Base-by-base conservation (phyloP, 2,888 invertebrate genomes). In the Hydroisotoma schaefferi region DNA sequence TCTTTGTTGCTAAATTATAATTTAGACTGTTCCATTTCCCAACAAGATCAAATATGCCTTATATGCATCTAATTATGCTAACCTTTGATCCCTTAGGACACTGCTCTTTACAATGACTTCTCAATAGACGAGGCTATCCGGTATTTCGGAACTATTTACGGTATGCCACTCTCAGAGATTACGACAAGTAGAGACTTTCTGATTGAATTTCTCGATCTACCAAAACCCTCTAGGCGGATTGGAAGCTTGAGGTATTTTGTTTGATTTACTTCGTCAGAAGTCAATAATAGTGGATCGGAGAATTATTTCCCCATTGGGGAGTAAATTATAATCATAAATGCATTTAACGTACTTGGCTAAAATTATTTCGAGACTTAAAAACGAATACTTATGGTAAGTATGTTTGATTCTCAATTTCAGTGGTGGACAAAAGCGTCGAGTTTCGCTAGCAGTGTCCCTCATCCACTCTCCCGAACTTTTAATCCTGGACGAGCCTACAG, bases 61-160 rank as follows among this genome's bases (percentile, higher is more conserved):
- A 10, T 10, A 10, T 33, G 15, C 33, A 15, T 10, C 8, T 33
- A 33, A 33, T 33, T 33, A 33, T 10, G n/a, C 40, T 10, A 20
- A 40, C n/a, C 15, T 61, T 66, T 78, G n/a, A 51, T 48, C 33
- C 49, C 76, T 2, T 88, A 92, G 74, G 92, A 92, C 78, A 90
- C 90, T 61, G 92, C 92, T 0, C 81, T 92, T 1, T 92, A 90
- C 76, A 90, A 88, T 1, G 91, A 92, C 79, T 94, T 95, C 79
- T 88, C 92, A 33, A 94, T 95, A 74, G 86, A 87, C 69, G 94
- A 95, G 55, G 55, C 59, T 12, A 48, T 67, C 1, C 55, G 58
- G 10, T 69, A 62, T 46, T 69, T 61, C 28, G 69, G 65, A 2
- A 49, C 59, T n/a, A 53, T 69, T 25, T 67, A 67, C 29, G 65